Base-by-base conservation (phyloP, 2,797 vertebrate genomes). In the Mus caroli region DNA sequence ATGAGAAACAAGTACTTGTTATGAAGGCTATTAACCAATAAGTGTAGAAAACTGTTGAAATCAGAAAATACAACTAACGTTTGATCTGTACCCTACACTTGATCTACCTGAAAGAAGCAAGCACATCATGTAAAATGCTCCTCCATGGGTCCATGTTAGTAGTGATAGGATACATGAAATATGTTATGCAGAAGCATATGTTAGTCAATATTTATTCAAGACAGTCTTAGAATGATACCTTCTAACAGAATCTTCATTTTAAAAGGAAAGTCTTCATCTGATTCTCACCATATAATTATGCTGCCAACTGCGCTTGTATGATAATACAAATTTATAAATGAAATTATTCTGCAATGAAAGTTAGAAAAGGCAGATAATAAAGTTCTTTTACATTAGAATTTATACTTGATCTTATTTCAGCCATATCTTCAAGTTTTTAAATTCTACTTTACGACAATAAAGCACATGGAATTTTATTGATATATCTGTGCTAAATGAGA, bases 91-190 rank as follows among this genome's bases (percentile, higher is more conserved):
- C n/a, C 17, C 46, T 52, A 82, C 94, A 88, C 6, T 64, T 85
- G 22, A 86, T 31, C 3, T 12, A 79, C 14, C 1, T 90, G 20
- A 62, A 78, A 75, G 58, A 91, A 82, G 0, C 31, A 50, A 91
- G n/a, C 5, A 83, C 20, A 2, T 37, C 69, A 92, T 83, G 43
- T 58, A 3, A 75, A 79, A 87, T 91, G 43, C 0, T 75, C 1
- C 20, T 83, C 20, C 91, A 91, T 90, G 34, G 56, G 78, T 80
- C 73, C 84, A 76, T 88, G 69, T 80, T 37, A 69, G 58, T 2
- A 64, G 37, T 93, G 37, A 94, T 37, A 94, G n/a, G 69, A 37
- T 87, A 94, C 69, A 52, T 37, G 12, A 93, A 79, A 86, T 75
- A 15, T 19, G 79, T 19, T 14, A 92, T 43, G 56, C 9, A 76